These are phyloP conservation scores for Acrobeloides nanus DNA, from an alignment of 2,888 invertebrate species.

Conservation along the genomic window DNA sequence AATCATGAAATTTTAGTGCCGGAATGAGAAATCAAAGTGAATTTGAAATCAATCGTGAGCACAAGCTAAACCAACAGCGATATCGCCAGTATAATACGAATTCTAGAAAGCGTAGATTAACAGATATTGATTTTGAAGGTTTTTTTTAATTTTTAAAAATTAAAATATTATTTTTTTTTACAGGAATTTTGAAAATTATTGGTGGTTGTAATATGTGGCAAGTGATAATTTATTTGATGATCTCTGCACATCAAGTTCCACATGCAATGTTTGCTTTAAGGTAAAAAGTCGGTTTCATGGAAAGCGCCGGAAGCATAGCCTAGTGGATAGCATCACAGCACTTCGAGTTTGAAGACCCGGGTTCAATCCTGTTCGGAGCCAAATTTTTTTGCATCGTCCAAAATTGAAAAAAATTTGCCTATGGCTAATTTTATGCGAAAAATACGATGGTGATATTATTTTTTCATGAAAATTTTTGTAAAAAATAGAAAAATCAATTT, in stretches of 20 bases:
- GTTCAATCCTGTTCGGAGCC: no score
- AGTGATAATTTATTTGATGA: conserved; percentile 47
- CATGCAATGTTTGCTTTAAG: conserved; percentile 53
- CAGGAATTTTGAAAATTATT: conserved; percentile 50
- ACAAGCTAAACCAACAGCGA: no score
- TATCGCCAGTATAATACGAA: conserved; percentile 23
- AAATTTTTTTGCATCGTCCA: no score
- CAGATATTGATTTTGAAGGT: conserved; percentile 53
- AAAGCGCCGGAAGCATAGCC: no score
- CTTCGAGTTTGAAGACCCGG: no score
- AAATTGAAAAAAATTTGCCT: no score
- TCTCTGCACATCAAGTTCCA: conserved; percentile 50
- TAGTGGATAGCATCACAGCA: no score
- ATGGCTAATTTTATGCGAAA: no score
- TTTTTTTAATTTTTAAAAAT: background rate
- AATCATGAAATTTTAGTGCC: conserved; percentile 9
- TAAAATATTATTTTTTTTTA: background rate
- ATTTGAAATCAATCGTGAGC: conserved; percentile 17
- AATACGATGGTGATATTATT: no score
- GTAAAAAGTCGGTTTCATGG: no score
- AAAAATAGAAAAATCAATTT: no score
- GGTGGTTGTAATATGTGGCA: conserved; percentile 52
- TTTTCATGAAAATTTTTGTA: no score
- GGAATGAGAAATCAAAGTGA: conserved; percentile 15
- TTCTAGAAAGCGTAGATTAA: conserved; percentile 24